Conservation (phyloP, 2,113 vertebrate species). For the Atherinomorus stipes region DNA sequence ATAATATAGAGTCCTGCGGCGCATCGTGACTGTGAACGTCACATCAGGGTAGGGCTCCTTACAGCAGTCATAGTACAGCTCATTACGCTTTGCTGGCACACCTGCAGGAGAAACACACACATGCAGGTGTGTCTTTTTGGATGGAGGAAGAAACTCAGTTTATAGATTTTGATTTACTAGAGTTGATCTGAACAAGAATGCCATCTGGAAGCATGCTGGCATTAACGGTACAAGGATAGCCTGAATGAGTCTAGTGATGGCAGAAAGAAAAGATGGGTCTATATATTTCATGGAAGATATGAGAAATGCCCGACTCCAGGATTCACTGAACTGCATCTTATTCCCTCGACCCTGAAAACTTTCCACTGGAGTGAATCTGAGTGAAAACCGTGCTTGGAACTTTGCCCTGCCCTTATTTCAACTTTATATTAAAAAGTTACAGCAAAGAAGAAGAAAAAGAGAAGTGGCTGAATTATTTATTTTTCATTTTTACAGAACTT, state of each 20-base stretch:
- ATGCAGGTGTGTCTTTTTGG: not conserved
- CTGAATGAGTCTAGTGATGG: not conserved
- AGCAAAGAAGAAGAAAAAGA: not conserved
- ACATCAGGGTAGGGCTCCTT: slow-evolving; percentile 91
- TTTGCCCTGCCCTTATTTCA: slow-evolving; percentile 3
- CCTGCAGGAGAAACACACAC: slow-evolving; percentile 67
- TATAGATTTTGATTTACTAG: not conserved
- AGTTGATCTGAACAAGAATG: not conserved
- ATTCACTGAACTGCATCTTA: slow-evolving; percentile 8
- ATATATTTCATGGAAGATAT: slow-evolving; percentile 12
- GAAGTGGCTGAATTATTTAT: not conserved
- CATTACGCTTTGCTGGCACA: slow-evolving; percentile 89
- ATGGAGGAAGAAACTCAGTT: not conserved
- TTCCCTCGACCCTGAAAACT: not conserved
- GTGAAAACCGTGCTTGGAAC: not conserved
- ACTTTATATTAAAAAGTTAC: slow-evolving; percentile 16
- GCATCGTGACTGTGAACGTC: slow-evolving; percentile 90
- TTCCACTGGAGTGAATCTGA: slow-evolving; percentile 6
- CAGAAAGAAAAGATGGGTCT: slow-evolving; percentile 1
- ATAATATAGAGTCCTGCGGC: slow-evolving; percentile 88
- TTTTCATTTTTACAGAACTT: not conserved
- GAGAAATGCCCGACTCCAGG: not conserved
- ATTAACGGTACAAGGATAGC: not conserved
- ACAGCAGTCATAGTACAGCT: slow-evolving; percentile 90
- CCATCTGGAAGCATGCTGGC: not conserved